phyloP scores from a whole-genome alignment of 2,888 invertebrate genomes.

The Theretra japonica region DNA sequence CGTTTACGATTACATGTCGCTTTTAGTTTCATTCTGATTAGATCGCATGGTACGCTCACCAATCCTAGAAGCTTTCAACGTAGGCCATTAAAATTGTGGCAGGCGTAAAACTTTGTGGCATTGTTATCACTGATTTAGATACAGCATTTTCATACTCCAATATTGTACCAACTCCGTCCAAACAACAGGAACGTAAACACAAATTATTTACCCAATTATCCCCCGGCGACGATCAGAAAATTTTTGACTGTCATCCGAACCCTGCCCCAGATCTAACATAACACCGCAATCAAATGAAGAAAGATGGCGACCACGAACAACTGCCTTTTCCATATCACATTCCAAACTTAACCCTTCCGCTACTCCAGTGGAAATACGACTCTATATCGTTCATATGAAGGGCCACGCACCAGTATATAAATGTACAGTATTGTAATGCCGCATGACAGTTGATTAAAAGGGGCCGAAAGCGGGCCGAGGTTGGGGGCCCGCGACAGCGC shows the following conservation, averaged over 20 bases:
- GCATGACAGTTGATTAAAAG: constrained; percentile 84
- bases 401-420: constrained; percentile 33
- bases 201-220: constrained; percentile 27
- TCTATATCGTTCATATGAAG: constrained; percentile 33
- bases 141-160: too few species aligned
- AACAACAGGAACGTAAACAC: neutral
- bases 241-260: constrained; percentile 57
- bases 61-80: too few species aligned
- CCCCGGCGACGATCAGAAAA: constrained; percentile 36
- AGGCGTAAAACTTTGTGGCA: neutral
- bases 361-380: constrained; percentile 41
- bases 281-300: constrained; percentile 72
- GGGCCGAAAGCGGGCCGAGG: constrained; percentile 79
- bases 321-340: constrained; percentile 51
- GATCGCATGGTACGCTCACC: too few species aligned
- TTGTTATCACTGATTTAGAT: too few species aligned
- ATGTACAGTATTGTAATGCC: constrained; percentile 53
- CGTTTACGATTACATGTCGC: too few species aligned
- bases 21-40: too few species aligned
- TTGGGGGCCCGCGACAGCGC: constrained; percentile 82
- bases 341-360: constrained; percentile 40
- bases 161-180: neutral
- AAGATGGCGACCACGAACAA: constrained; percentile 66
- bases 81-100: too few species aligned
- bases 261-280: constrained; percentile 70